Evolutionary conservation across 2,888 invertebrate genomes (phyloP), one percentile per base, ranked within the genome.

Genomic region (Dyspetes luteomarginatus): DNA sequence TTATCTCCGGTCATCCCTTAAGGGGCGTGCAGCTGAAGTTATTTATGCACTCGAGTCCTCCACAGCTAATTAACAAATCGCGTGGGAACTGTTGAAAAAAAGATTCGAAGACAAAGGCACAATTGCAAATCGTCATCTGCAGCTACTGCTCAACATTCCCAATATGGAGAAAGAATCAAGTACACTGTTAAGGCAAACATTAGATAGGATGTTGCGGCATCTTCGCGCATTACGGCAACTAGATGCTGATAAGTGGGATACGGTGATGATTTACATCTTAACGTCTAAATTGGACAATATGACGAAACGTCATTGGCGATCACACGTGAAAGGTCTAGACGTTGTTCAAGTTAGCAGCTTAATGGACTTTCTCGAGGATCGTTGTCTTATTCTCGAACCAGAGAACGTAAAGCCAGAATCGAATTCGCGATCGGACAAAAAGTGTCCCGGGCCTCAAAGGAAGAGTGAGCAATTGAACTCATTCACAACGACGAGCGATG

Each of bases 11-110:
- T 62, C 73, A 15, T 60, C 73, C 5, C 24, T 81, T 3, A 60
- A 52, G 48, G 68, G 72, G 0, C 52, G 15, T 3, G 81, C 73
- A 7, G 72, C 68, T 1, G 81, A 77, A 1, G 68, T 81, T 0
- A 60, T 77, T 12, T 43, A 43, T 0, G 60, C 64, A 3, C 19
- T 81, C 22, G 62, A 71, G 15, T 4, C 73, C 1, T 77, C 77
- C 26, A 77, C 72, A 9, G 72, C 72, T 0, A 81, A 81, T 41
- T 77, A 77, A 4, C 12, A 9, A 2, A 67, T 65, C 22, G 75
- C 75, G 15, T 80, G 80, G 75, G 45, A 71, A 43, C 30, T 76
- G 5, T 50, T 72, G 9, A 78, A 55, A 7, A 78, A 78, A 50
- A 45, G 78, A n/a, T 78, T 78, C 72, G 62, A 71, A 41, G 67